Conservation (phyloP, 2,888 invertebrate species). For the Melanophora roralis region DNA sequence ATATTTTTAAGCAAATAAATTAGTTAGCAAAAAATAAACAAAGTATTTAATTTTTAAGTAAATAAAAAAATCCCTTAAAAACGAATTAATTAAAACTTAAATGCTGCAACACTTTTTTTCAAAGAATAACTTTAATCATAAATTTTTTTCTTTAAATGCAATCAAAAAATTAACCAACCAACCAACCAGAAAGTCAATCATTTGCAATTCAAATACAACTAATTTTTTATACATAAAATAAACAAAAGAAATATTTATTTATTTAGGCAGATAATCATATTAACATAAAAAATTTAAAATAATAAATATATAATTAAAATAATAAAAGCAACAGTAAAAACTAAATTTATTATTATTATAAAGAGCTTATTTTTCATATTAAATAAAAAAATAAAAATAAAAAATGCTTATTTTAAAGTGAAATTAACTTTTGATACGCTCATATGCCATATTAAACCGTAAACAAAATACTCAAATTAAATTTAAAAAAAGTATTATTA, state of each 20-base stretch:
- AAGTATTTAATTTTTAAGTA: conserved; percentile 32
- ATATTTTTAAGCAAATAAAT: not conserved
- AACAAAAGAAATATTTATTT: conserved; percentile 18
- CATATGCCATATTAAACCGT: conserved; percentile 55
- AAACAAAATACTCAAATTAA: not conserved
- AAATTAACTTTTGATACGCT: conserved; percentile 59
- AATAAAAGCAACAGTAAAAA: conserved; percentile 1
- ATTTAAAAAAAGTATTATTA: conserved; percentile 11
- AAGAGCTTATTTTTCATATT: conserved; percentile 60
- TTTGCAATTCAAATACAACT: conserved; percentile 58
- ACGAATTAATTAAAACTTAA: not conserved
- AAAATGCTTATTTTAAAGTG: conserved; percentile 31
- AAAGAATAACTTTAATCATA: not conserved
- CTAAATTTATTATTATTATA: conserved; percentile 24
- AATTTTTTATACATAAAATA: conserved; percentile 36
- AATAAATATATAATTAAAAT: conserved; percentile 39
- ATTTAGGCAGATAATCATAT: conserved; percentile 11
- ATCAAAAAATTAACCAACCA: conserved; percentile 43
- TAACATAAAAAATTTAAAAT: conserved; percentile 33
- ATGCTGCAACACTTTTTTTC: not conserved
- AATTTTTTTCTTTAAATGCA: conserved; percentile 11
- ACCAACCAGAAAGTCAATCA: conserved; percentile 53
- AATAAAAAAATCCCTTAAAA: not conserved
- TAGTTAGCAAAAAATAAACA: conserved; percentile 42
- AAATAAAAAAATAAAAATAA: conserved; percentile 11